Evolutionary conservation across 1,140 invertebrate genomes (phyloP).

Genomic region (Drosophila littoralis): DNA sequence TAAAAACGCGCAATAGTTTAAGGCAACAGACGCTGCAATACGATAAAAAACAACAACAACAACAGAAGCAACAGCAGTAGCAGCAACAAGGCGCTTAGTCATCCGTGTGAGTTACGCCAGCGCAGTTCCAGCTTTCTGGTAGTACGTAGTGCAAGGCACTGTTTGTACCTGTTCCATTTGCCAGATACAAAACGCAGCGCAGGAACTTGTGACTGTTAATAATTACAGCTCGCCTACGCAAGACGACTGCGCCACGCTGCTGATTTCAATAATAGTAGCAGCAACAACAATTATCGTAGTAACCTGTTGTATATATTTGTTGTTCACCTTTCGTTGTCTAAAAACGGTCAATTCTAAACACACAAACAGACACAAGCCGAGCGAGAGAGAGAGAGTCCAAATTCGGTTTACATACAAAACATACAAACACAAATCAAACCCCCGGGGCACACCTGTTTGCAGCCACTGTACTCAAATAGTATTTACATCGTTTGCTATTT

Average conservation of each 20-base stretch:
- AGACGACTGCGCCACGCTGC: conserved; percentile 51
- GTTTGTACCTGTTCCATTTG: neutral
- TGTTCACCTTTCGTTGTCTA: conserved; percentile 49
- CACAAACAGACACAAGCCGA: neutral
- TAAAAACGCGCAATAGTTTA: conserved; percentile 49
- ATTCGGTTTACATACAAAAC: conserved; percentile 5
- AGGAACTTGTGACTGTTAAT: conserved; percentile 26
- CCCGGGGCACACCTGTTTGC: conserved; percentile 46
- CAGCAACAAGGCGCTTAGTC: conserved; percentile 58
- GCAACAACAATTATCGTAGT: conserved; percentile 13
- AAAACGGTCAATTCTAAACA: conserved; percentile 26
- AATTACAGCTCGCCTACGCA: conserved; percentile 62
- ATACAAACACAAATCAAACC: neutral
- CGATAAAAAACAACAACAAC: conserved; percentile 49
- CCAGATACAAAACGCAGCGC: conserved; percentile 26
- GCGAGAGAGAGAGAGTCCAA: neutral
- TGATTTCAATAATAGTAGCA: conserved; percentile 53
- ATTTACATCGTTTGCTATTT: conserved; percentile 5
- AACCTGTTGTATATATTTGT: conserved; percentile 56
- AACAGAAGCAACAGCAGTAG: conserved; percentile 45
- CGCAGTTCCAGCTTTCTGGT: conserved; percentile 44
- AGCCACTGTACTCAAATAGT: conserved; percentile 14
- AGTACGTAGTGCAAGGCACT: conserved; percentile 15
- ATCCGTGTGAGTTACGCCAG: conserved; percentile 71
- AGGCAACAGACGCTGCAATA: conserved; percentile 43